Evolutionary conservation across 2,797 vertebrate genomes (phyloP).

Genomic region (Botia almorhae): DNA sequence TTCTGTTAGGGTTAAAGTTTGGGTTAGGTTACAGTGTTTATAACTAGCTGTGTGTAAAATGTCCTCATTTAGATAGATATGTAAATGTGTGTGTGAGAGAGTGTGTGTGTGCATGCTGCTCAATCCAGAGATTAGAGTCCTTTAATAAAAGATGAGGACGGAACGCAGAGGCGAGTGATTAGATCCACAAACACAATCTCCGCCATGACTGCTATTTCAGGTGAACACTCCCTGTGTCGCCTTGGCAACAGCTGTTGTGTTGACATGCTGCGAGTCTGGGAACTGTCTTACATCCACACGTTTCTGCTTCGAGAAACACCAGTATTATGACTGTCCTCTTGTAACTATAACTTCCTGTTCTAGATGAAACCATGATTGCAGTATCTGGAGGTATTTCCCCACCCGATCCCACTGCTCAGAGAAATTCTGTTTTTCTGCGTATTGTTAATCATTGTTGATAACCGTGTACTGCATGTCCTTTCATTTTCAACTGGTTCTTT

Average conservation of each 20-base stretch:
- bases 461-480: neutral
- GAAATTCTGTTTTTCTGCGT: neutral
- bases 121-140: slow-evolving; percentile 24
- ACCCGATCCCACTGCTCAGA: neutral
- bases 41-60: too few species aligned
- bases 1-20: too few species aligned
- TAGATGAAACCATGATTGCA: slow-evolving; percentile 7
- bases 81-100: slow-evolving; percentile 18
- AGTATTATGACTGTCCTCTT: slow-evolving; percentile 13
- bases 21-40: too few species aligned
- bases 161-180: slow-evolving; percentile 31
- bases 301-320: neutral
- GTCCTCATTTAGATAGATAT: too few species aligned
- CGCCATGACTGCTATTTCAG: slow-evolving; percentile 56
- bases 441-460: neutral
- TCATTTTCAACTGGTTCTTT: slow-evolving; percentile 14
- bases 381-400: slow-evolving; percentile 42
- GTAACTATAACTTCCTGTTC: slow-evolving; percentile 29
- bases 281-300: slow-evolving; percentile 7
- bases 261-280: slow-evolving; percentile 33
- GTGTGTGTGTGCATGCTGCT: neutral
- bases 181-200: slow-evolving; percentile 20
- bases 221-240: slow-evolving; percentile 57
- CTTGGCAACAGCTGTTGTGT: slow-evolving; percentile 57
- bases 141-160: slow-evolving; percentile 53